phyloP scores from a whole-genome alignment of 2,888 invertebrate genomes.

The Protula sp. region DNA sequence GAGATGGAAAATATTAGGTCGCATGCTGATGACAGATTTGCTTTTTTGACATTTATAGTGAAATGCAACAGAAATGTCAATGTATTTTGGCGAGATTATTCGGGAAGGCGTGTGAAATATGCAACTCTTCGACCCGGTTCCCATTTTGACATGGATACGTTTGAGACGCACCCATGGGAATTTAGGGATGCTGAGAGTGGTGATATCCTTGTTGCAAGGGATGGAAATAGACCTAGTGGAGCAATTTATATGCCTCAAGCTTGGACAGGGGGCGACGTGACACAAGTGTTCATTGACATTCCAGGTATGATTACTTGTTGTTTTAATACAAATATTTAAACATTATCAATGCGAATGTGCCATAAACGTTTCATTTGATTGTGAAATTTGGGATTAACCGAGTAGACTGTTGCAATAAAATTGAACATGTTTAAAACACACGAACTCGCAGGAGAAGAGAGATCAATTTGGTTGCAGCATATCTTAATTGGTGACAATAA shows the following conservation, averaged over 20 bases:
- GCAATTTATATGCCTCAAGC: constrained; percentile 6
- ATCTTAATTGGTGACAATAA: too few species aligned
- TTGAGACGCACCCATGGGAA: constrained; percentile 13
- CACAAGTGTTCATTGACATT: constrained; percentile 1
- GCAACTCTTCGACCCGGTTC: constrained; percentile 1
- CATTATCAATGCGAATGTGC: too few species aligned
- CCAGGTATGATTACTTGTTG: constrained; percentile 4
- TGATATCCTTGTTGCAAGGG: constrained; percentile 1
- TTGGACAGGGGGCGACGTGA: constrained; percentile 1
- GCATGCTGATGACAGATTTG: constrained; percentile 1
- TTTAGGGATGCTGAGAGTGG: constrained; percentile 9
- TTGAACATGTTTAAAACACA: too few species aligned
- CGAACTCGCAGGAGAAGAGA: too few species aligned
- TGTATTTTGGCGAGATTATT: constrained; percentile 6
- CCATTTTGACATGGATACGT: constrained; percentile 4
- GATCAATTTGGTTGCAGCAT: too few species aligned
- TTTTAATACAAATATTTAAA: too few species aligned
- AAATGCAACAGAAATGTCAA: not conserved
- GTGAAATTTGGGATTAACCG: too few species aligned
- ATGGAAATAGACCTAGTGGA: too few species aligned
- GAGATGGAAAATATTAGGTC: too few species aligned
- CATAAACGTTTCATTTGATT: too few species aligned
- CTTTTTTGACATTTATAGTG: not conserved
- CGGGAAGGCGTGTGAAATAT: constrained; percentile 7
- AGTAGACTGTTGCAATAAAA: too few species aligned